A percentile compares a stretch with the other conserved stretches of the same genome.
These are phyloP conservation scores for Tauraco hartlaubi DNA, from an alignment of 2,797 vertebrate species.

Conservation along the genomic window DNA sequence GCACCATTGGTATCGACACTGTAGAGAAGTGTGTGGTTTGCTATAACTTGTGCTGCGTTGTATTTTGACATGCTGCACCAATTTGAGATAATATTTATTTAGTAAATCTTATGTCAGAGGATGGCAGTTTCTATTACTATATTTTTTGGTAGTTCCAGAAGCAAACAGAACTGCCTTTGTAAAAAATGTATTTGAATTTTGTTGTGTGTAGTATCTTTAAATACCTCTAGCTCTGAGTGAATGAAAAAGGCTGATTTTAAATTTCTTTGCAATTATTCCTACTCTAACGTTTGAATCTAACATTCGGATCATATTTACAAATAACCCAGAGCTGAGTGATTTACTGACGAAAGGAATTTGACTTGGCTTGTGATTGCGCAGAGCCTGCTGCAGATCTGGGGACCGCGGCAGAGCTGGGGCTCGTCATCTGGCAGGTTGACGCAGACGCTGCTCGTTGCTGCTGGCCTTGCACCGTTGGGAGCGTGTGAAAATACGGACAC, in stretches of 20 bases:
- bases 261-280: background rate
- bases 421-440: background rate
- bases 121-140: background rate
- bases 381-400: background rate
- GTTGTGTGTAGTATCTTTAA: background rate
- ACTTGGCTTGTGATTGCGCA: background rate
- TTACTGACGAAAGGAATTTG: background rate
- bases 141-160: background rate
- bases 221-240: background rate
- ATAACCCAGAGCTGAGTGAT: background rate
- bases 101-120: background rate
- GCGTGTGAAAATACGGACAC: fast-evolving
- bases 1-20: background rate
- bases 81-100: background rate
- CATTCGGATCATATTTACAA: background rate
- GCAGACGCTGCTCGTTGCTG: background rate
- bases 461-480: background rate
- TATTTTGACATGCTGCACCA: background rate
- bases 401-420: background rate
- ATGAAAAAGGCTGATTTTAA: background rate
- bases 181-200: slow-evolving; percentile 13
- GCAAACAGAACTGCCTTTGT: background rate
- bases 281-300: background rate
- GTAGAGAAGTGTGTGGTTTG: background rate
- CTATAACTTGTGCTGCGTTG: background rate